Evolutionary conservation across 2,113 vertebrate genomes (phyloP).

Genomic region (Hydropotes inermis): DNA sequence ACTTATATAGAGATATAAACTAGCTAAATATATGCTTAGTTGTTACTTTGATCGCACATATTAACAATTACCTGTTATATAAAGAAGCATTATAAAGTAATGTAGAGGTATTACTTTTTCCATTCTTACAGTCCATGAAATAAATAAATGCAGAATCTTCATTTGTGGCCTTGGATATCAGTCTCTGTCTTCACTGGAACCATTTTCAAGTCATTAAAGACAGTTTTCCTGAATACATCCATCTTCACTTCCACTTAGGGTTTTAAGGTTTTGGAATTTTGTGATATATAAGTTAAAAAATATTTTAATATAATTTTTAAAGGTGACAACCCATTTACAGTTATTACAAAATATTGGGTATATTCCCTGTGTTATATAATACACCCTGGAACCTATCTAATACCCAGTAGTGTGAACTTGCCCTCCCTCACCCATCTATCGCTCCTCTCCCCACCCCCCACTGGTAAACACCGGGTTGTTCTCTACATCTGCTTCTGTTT

Average conservation of each 20-base stretch:
- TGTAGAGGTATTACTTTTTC: background rate
- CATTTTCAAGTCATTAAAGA: background rate
- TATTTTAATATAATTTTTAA: background rate
- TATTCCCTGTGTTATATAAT: background rate
- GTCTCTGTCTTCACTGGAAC: background rate
- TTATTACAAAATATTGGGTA: background rate
- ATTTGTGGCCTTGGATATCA: background rate
- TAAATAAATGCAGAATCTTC: background rate
- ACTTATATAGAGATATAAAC: background rate
- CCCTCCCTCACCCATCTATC: background rate
- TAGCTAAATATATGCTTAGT: background rate
- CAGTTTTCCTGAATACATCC: background rate
- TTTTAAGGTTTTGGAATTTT: background rate
- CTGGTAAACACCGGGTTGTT: background rate
- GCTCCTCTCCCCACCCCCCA: accelerated
- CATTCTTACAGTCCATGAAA: background rate
- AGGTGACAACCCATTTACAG: background rate
- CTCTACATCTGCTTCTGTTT: background rate
- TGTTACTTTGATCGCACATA: background rate
- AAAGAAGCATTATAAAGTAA: background rate
- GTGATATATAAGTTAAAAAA: background rate
- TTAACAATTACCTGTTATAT: background rate
- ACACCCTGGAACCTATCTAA: background rate
- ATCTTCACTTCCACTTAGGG: background rate
- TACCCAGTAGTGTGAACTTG: background rate